phyloP scores from a whole-genome alignment of 2,797 vertebrate species.

The Propithecus perrieri region DNA sequence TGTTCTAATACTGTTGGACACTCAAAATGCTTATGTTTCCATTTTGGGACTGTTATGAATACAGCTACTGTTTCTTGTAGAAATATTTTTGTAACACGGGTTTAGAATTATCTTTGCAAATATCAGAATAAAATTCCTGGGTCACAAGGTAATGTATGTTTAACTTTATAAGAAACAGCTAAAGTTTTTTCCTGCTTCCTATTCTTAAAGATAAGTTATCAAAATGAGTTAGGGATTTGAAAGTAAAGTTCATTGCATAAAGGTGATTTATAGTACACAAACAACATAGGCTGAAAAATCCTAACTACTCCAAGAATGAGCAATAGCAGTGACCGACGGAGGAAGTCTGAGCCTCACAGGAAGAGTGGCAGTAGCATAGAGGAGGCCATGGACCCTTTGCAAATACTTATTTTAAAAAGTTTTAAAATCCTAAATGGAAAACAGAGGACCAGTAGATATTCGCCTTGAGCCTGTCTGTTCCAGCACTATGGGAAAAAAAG shows the following conservation, averaged over 20 bases:
- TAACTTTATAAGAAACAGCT: background rate
- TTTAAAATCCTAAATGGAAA: background rate
- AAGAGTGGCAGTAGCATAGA: background rate
- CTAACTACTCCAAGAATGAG: background rate
- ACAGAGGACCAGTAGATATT: background rate
- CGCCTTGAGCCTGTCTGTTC: background rate
- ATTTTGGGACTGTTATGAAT: background rate
- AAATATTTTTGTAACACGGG: background rate
- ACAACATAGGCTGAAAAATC: background rate
- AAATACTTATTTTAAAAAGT: background rate
- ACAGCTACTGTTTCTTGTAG: background rate
- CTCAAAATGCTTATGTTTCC: background rate
- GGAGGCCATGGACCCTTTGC: background rate
- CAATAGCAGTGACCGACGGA: background rate
- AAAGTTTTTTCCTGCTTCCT: background rate
- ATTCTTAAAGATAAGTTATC: background rate
- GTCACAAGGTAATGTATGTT: background rate
- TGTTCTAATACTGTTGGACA: background rate
- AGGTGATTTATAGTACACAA: background rate
- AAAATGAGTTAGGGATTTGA: background rate
- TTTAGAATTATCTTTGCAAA: background rate
- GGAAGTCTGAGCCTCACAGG: background rate
- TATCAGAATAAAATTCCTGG: background rate
- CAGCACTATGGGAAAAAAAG: background rate
- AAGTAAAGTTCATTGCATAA: background rate